Percentiles rank a stretch among this genome's conserved stretches.
phyloP scores from a whole-genome alignment of 2,113 vertebrate species.

The Chloroceryle aenea region DNA sequence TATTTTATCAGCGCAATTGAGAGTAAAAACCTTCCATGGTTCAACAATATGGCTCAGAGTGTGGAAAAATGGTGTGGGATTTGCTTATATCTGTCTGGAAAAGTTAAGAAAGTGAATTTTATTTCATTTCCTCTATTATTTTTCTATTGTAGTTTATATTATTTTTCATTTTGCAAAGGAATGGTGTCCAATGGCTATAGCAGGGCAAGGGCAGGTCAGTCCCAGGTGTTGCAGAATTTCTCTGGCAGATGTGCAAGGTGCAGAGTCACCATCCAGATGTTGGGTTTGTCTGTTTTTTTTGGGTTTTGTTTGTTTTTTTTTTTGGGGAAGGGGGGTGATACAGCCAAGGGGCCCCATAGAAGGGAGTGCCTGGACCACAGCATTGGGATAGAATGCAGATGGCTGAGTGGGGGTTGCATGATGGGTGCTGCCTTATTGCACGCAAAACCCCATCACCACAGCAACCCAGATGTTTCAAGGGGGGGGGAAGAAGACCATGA shows the following conservation, averaged over 20 bases:
- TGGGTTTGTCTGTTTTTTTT: not conserved
- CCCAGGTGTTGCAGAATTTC: no score
- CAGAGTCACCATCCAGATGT: not conserved
- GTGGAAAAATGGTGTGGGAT: fast-evolving
- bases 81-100: not conserved
- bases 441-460: not conserved
- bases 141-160: fast-evolving
- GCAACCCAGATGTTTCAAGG: not conserved
- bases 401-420: not conserved
- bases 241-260: not conserved
- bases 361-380: no score
- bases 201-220: no score
- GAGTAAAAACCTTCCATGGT: fast-evolving
- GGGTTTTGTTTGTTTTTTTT: no score
- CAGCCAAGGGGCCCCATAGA: no score
- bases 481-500: no score
- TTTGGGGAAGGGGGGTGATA: fast-evolving
- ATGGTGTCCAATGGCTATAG: fast-evolving
- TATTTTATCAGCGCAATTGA: fast-evolving
- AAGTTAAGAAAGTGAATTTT: not conserved
- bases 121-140: fast-evolving
- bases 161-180: fast-evolving
- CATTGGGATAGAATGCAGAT: not conserved
- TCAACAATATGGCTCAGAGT: not conserved
- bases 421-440: not conserved